Evolutionary conservation across 2,797 vertebrate species (phyloP).

Genomic region (Tapera naevia): DNA sequence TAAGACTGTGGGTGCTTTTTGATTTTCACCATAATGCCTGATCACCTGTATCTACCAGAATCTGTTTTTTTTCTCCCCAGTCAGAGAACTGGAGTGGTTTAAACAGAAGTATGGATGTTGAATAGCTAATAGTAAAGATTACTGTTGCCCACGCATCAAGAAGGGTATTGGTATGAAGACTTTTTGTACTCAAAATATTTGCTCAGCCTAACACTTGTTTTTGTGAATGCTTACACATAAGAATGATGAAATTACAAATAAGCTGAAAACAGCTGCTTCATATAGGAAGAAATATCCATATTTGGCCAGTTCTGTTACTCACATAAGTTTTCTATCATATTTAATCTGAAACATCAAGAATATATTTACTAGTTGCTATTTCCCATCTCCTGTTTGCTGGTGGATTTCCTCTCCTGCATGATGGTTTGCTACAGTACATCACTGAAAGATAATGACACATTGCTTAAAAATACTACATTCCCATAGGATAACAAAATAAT

Average conservation of each 20-base stretch:
- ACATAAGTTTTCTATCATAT: neutral
- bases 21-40: neutral
- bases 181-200: neutral
- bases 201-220: neutral
- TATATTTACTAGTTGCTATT: neutral
- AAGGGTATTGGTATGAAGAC: neutral
- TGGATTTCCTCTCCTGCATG: neutral
- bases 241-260: neutral
- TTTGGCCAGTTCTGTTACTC: neutral
- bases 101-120: neutral
- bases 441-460: neutral
- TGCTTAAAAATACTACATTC: neutral
- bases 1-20: too few species aligned
- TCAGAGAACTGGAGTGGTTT: neutral
- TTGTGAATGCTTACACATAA: neutral
- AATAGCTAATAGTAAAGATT: neutral
- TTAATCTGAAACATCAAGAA: neutral
- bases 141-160: neutral
- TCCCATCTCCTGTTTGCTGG: neutral
- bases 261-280: neutral
- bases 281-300: neutral
- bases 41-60: neutral
- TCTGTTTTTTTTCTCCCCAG: neutral
- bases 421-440: neutral
- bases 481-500: neutral